Conservation (phyloP, 2,797 vertebrate genomes). For the Furcifer pardalis region DNA sequence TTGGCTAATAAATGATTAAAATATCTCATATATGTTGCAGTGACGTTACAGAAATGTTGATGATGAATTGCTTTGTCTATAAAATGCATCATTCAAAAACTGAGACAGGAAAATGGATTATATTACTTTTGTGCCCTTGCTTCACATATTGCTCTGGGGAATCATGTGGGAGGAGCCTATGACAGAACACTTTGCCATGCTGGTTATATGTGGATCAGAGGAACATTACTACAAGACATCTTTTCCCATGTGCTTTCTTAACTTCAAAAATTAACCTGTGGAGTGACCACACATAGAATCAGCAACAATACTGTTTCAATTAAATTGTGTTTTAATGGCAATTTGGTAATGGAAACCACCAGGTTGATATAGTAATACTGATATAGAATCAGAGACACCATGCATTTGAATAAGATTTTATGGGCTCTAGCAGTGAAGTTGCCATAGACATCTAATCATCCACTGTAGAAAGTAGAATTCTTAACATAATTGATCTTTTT, state of each 20-base stretch:
- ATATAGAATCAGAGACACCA: neutral
- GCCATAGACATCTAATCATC: too few species aligned
- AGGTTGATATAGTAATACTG: neutral
- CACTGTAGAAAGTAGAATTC: neutral
- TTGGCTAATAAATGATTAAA: constrained; percentile 5
- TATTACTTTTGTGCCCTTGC: neutral
- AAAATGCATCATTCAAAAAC: constrained; percentile 1
- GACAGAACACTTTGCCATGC: neutral
- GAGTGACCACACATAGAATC: neutral
- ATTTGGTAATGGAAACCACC: neutral
- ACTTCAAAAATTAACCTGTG: neutral
- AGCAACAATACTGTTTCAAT: neutral
- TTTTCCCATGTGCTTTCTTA: neutral
- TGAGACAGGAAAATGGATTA: neutral
- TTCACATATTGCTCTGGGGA: neutral
- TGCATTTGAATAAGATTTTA: neutral
- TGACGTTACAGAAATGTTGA: neutral
- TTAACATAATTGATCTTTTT: neutral
- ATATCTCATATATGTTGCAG: neutral
- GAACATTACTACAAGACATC: neutral
- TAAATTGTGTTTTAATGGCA: neutral
- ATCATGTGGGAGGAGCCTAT: neutral
- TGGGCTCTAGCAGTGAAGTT: neutral
- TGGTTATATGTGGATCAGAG: neutral
- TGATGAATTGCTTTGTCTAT: neutral